Evolutionary conservation across 2,113 vertebrate species (phyloP).

Genomic region (Leucoraja erinaceus): DNA sequence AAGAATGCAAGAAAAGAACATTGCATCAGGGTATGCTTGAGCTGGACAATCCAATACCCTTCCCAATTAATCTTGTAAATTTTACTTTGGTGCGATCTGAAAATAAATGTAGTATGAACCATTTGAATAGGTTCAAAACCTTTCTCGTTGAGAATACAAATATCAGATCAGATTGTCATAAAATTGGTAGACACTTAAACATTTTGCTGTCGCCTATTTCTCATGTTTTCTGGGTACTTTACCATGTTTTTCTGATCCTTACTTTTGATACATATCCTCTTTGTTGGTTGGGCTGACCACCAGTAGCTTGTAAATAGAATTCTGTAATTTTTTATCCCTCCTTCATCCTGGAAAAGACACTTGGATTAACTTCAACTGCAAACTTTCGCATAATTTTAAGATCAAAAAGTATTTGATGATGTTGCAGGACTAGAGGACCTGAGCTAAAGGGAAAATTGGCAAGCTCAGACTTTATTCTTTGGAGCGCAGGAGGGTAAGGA

Average conservation of each 20-base stretch:
- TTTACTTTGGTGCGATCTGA: neutral
- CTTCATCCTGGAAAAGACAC: neutral
- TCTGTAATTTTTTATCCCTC: no score
- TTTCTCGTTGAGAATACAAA: no score
- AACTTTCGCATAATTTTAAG: neutral
- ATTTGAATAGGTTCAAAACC: neutral
- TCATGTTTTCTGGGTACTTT: neutral
- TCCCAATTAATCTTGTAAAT: neutral
- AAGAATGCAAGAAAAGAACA: neutral
- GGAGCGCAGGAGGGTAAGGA: no score
- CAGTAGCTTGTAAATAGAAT: neutral
- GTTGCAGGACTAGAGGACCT: no score
- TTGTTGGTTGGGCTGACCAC: neutral
- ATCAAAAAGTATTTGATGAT: neutral
- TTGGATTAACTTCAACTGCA: neutral
- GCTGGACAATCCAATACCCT: no score
- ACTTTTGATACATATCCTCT: no score
- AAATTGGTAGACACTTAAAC: neutral
- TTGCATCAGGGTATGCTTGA: no score
- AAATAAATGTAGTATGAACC: neutral
- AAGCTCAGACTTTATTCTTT: no score
- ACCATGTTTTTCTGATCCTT: neutral
- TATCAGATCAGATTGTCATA: neutral
- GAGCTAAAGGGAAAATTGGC: no score
- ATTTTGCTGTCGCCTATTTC: neutral